Evolutionary conservation across 1,140 invertebrate genomes (phyloP), one percentile per base, ranked within the genome.

Genomic region (Neodiprion fabricii): DNA sequence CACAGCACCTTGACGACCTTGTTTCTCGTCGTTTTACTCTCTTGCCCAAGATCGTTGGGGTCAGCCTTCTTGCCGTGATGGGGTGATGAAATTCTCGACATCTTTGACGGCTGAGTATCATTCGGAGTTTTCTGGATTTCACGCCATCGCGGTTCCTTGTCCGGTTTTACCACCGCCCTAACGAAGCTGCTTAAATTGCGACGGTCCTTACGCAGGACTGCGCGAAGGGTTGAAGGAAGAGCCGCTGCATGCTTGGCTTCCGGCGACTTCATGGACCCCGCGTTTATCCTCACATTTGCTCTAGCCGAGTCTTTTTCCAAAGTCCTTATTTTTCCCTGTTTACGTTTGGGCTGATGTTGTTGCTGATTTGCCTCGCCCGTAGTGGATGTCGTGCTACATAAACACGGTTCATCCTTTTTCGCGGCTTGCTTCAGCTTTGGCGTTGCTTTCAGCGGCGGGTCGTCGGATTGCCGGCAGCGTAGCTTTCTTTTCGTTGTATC

Each of bases 1-100:
- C 70, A 71, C 9, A 71, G 48, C 14, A 69, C 67, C 11, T 69
- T 21, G 17, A 69, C 23, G 8, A 23, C 40, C 12, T 69, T 69
- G 8, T 23, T 69, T 65, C 7, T 14, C 61, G 12, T 14, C 12
- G 61, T 14, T 65, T 65, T 65, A 14, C 61, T 14, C 17, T 14
- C 61, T 65, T 65, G 12, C 1, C 17, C 17, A 21, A 14, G 14
- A 23, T 23, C 17, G 53, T 17, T 61, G 11, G 53, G 11, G 53
- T 61, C 53, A 61, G 11, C n/a, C 3, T 61, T 61, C 11, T 61
- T 61, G 9, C 53, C n/a, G 9, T 61, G n/a, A 61, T 17, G 53
- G 11, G n/a, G n/a, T 14, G 53, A 5, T 14, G 53, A 61, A 17
- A 9, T 17, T 61, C n/a, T 61, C 8, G 53, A 61, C 11, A 17